phyloP scores from a whole-genome alignment of 2,113 vertebrate genomes.

The Tapirus terrestris region DNA sequence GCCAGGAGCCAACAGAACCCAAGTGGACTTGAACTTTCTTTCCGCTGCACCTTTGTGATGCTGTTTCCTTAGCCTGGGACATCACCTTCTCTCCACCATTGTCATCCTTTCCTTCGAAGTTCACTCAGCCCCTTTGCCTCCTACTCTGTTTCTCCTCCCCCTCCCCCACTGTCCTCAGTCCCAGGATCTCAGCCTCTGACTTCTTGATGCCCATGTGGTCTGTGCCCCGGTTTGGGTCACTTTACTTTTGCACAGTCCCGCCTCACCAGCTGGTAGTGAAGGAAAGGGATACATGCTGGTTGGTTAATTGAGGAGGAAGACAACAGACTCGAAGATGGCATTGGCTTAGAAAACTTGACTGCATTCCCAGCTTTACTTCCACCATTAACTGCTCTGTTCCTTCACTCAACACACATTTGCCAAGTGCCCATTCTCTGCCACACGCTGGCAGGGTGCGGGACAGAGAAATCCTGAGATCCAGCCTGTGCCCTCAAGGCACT shows the following conservation, averaged over 20 bases:
- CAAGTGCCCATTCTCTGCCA: neutral
- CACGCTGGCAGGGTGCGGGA: no score
- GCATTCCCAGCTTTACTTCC: neutral
- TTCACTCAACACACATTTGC: neutral
- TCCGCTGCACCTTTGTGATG: neutral
- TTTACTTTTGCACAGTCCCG: neutral
- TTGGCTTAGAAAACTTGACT: neutral
- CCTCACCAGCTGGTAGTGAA: neutral
- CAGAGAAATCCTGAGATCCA: neutral
- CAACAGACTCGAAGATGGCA: neutral
- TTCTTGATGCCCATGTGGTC: neutral
- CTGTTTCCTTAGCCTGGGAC: neutral
- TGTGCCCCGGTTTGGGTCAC: neutral
- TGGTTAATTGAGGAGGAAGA: neutral
- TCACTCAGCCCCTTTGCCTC: neutral
- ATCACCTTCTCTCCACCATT: neutral
- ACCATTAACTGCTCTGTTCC: neutral
- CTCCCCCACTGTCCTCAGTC: accelerated
- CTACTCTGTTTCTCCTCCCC: neutral
- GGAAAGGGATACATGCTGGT: accelerated
- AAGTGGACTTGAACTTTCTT: neutral
- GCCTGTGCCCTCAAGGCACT: neutral
- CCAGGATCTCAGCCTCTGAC: neutral
- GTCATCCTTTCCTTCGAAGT: neutral
- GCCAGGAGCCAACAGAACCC: neutral